These are phyloP conservation scores for Spongilla lacustris DNA, from an alignment of 37 sponge, comb jelly and placozoan genomes.

Conservation along the genomic window DNA sequence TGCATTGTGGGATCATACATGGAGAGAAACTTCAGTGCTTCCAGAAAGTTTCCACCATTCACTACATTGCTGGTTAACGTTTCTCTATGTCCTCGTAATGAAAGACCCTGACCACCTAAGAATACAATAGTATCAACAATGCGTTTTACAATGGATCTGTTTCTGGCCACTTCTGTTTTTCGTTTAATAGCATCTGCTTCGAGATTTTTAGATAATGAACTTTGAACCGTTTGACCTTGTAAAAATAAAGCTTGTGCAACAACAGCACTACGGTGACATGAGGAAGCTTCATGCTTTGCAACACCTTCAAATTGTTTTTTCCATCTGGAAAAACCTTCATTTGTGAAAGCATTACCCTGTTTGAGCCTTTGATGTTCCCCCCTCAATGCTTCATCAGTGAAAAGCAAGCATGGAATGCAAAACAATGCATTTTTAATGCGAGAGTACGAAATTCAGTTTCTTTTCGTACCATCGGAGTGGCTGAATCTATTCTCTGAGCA, in stretches of 20 bases:
- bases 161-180: background rate
- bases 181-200: background rate
- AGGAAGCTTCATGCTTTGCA: background rate
- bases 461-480: background rate
- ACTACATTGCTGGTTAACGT: conserved; percentile 14
- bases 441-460: background rate
- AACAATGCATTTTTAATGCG: background rate
- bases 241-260: background rate
- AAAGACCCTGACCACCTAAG: background rate
- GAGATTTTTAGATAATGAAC: background rate
- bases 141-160: background rate
- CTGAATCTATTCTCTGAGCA: background rate
- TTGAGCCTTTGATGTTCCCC: background rate
- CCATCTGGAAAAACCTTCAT: background rate
- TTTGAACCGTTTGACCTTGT: background rate
- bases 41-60: conserved; percentile 21
- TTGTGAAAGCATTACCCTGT: background rate
- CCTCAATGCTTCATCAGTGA: background rate
- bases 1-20: background rate
- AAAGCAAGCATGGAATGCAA: background rate
- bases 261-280: background rate
- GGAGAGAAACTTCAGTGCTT: background rate
- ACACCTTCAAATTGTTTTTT: background rate
- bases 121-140: background rate
- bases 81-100: background rate